These are phyloP conservation scores for Pararge aegeria DNA, from an alignment of 1,140 invertebrate genomes.

Conservation along the genomic window DNA sequence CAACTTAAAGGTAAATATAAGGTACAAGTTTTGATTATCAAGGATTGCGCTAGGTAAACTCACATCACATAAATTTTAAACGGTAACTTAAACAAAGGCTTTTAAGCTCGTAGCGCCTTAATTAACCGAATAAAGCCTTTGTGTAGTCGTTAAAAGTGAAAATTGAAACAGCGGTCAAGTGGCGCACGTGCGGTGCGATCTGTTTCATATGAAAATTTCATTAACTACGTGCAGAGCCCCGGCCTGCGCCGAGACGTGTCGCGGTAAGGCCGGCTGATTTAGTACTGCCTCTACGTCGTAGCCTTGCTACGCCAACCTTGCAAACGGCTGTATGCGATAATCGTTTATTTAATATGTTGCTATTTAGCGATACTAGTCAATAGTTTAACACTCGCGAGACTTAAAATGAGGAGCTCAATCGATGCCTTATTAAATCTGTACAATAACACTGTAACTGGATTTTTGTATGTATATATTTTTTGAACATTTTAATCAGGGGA, in stretches of 20 bases:
- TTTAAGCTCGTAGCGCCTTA: background rate
- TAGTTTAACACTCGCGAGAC: too few relatives aligned
- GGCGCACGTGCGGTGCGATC: conserved; percentile 16
- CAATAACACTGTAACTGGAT: too few relatives aligned
- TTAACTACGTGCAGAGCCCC: conserved; percentile 36
- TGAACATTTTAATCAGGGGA: too few relatives aligned
- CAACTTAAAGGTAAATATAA: too few relatives aligned
- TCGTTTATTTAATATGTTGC: background rate
- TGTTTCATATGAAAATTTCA: conserved; percentile 58
- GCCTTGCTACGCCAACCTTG: background rate
- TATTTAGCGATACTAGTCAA: background rate
- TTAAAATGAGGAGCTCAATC: too few relatives aligned
- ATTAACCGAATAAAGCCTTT: conserved; percentile 12
- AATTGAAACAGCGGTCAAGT: conserved; percentile 18
- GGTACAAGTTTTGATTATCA: background rate
- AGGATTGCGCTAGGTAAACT: background rate
- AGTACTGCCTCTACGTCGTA: conserved; percentile 5
- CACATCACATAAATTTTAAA: background rate
- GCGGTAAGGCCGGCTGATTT: conserved; percentile 15
- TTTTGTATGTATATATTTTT: too few relatives aligned
- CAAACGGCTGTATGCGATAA: background rate
- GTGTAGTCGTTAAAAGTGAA: conserved; percentile 13
- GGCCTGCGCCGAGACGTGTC: background rate
- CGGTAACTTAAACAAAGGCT: background rate
- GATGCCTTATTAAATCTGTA: too few relatives aligned